These are phyloP conservation scores for Meteorus sp. DNA, from an alignment of 1,140 invertebrate genomes.

Conservation along the genomic window DNA sequence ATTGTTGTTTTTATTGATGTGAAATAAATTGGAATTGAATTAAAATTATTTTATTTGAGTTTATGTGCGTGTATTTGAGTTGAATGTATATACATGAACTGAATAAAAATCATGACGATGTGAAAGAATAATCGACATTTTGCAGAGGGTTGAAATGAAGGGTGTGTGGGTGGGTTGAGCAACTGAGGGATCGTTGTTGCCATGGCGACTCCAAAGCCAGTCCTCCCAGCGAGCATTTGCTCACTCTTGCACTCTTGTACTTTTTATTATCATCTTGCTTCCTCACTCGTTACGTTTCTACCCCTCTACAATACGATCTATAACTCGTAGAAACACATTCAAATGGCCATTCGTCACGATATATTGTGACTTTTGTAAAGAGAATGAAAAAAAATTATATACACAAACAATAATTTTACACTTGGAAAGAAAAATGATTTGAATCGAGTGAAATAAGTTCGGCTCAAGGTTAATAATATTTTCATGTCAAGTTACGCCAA, in stretches of 20 bases:
- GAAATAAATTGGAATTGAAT: too few relatives aligned
- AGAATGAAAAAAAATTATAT: slow-evolving; percentile 15
- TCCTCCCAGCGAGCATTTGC: slow-evolving; percentile 41
- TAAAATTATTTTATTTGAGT: slow-evolving; percentile 13
- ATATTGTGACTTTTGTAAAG: too few relatives aligned
- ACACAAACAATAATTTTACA: background rate
- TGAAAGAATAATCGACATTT: slow-evolving; percentile 15
- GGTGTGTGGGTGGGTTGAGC: slow-evolving; percentile 47
- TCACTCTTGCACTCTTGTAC: slow-evolving; percentile 33
- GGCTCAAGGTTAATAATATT: too few relatives aligned
- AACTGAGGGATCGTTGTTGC: slow-evolving; percentile 58
- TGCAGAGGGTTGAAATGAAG: slow-evolving; percentile 46
- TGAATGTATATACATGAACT: too few relatives aligned
- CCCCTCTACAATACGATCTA: slow-evolving; percentile 43
- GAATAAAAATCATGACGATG: slow-evolving; percentile 15
- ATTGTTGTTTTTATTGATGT: background rate
- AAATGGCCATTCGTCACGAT: slow-evolving; percentile 52
- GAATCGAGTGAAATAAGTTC: too few relatives aligned
- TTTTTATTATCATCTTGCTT: too few relatives aligned
- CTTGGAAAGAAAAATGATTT: background rate
- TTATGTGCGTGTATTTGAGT: too few relatives aligned
- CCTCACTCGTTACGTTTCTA: slow-evolving; percentile 13
- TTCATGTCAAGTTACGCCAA: too few relatives aligned
- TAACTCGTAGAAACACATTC: slow-evolving; percentile 50
- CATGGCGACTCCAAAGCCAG: slow-evolving; percentile 45